Base-by-base conservation (phyloP, 2,888 invertebrate genomes). In the Flexamia atlantica region DNA sequence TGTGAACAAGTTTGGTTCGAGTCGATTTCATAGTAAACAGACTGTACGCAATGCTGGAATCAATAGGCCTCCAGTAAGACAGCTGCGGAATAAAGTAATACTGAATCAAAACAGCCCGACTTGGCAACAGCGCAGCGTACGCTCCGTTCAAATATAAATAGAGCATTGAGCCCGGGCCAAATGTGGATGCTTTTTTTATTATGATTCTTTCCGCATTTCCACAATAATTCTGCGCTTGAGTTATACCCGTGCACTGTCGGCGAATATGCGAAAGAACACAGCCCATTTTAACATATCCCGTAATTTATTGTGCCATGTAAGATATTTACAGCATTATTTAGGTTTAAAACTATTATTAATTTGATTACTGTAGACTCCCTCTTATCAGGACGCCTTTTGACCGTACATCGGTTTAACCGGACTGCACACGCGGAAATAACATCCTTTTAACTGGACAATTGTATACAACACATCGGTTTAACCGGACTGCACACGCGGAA, bases 1-100 rank as follows among this genome's bases (percentile, higher is more conserved):
- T 7, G 70, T 70, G 32, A 70, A 14, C 4, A 32, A 17, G n/a
- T 9, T 46, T 46, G 70, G 14, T 30, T 32, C 9, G 25, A 30
- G 70, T 72, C 72, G n/a, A 42, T 20, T 40, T 40, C n/a, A 7
- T 72, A 12, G 72, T n/a, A 28, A n/a, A 28, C 72, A 23, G 72
- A 72, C 42, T 42, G 72, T 72, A 72, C 72, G 23, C 36, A 40
- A 40, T 40, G 72, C 23, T 72, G 72, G 36, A 72, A 72, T 72
- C 72, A 72, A 72, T 72, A 72, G 72, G 72, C 72, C 72, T 72
- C 72, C 72, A 72, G n/a, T 36, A 72, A 72, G 72, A 72, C 72
- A 72, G 42, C 72, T 40, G 72, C 72, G 42, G 40, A 72, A 72
- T 72, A 72, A 72, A 72, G 72, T 72, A 72, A 72, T 72, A 32